Percentiles rank a stretch among this genome's conserved stretches.
Evolutionary conservation across 2,113 vertebrate genomes (phyloP).

Genomic region (Cygnus atratus): DNA sequence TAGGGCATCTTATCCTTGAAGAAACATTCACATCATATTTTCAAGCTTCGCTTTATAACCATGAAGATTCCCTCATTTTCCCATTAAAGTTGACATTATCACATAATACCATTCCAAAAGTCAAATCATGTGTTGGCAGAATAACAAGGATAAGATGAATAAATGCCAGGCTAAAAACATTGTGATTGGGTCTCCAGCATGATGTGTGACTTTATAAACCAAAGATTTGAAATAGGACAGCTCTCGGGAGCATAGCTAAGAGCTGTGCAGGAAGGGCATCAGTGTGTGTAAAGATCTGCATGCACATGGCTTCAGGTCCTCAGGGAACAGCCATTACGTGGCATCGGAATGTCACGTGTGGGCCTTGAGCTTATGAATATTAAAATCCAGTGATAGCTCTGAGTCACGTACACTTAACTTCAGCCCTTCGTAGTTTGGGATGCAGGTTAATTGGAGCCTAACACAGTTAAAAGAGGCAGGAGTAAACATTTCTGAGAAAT

Average conservation of each 20-base stretch:
- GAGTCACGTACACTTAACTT: not conserved
- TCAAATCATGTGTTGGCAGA: not conserved
- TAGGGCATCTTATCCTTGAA: not conserved
- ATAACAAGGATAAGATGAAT: not conserved
- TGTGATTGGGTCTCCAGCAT: not conserved
- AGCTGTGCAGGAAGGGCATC: constrained; percentile 18
- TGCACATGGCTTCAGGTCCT: constrained; percentile 12
- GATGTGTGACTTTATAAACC: not conserved
- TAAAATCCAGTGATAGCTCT: constrained; percentile 24
- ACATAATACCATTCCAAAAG: not conserved
- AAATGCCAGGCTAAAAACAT: not conserved
- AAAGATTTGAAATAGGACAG: constrained; percentile 42
- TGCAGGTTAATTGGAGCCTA: not conserved
- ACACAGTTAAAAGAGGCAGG: not conserved
- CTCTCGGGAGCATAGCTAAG: constrained; percentile 26
- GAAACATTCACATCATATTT: not conserved
- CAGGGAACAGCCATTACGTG: constrained; percentile 9
- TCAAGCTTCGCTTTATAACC: not conserved
- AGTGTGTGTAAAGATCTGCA: constrained; percentile 43
- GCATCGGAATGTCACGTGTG: not conserved
- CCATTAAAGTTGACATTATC: not conserved
- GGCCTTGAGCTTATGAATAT: constrained; percentile 5
- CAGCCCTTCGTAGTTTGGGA: not conserved
- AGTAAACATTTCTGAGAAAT: not conserved
- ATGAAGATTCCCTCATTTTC: not conserved